A percentile compares a stretch with the other conserved stretches of the same genome.
phyloP scores from a whole-genome alignment of 2,797 vertebrate species.

The Lindbergichthys nudifrons region DNA sequence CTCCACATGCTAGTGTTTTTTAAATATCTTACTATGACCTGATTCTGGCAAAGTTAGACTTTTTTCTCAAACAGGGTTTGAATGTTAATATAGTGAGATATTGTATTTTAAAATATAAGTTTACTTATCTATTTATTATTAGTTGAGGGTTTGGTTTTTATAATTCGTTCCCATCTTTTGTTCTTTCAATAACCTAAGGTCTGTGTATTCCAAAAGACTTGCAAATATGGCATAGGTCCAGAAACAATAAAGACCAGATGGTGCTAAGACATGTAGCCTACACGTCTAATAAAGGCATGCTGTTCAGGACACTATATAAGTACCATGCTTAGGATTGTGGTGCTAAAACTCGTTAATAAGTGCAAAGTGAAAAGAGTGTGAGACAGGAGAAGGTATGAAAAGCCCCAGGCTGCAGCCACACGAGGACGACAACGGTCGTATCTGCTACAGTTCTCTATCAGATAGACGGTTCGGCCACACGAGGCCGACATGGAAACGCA shows the following conservation, averaged over 20 bases:
- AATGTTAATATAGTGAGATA: neutral
- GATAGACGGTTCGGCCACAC: too few relatives aligned
- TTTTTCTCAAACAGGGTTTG: neutral
- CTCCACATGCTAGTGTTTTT: slow-evolving; percentile 30
- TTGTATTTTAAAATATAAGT: slow-evolving; percentile 4
- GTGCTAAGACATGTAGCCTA: slow-evolving; percentile 23
- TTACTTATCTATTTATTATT: slow-evolving; percentile 18
- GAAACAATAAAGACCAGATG: slow-evolving; percentile 50
- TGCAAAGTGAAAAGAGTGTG: slow-evolving; percentile 13
- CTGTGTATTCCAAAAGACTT: slow-evolving; percentile 9
- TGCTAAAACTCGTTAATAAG: slow-evolving; percentile 1
- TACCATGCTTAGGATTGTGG: neutral
- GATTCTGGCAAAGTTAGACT: neutral
- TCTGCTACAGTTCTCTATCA: too few relatives aligned
- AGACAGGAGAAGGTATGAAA: slow-evolving; percentile 22
- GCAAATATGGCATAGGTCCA: slow-evolving; percentile 24
- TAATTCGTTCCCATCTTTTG: neutral
- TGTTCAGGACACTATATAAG: slow-evolving; percentile 1
- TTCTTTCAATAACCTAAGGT: slow-evolving; percentile 16
- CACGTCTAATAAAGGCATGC: slow-evolving; percentile 9
- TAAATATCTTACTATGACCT: neutral
- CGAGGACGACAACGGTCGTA: too few relatives aligned
- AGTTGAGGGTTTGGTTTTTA: neutral
- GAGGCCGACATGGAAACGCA: too few relatives aligned
- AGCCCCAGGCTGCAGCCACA: slow-evolving; percentile 7